Evolutionary conservation across 2,797 vertebrate genomes (phyloP).

Genomic region (Enteromius argenteus): DNA sequence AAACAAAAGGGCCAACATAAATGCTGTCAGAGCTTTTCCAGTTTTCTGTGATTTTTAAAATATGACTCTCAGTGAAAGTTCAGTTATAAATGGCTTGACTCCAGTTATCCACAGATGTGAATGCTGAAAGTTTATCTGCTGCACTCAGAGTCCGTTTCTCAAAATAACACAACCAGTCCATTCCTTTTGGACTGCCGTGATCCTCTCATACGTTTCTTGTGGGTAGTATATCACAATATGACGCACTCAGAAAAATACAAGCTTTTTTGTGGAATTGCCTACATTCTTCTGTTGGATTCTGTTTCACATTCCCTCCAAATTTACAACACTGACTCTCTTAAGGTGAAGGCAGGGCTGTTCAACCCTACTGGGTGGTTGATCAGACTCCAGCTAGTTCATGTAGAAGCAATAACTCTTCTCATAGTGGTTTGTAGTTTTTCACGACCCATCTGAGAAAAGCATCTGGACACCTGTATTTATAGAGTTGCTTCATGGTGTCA

Average conservation of each 20-base stretch:
- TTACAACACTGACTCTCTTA: background rate
- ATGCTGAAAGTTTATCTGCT: conserved; percentile 38
- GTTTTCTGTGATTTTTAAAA: background rate
- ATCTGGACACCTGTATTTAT: conserved; percentile 31
- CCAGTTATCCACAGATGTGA: conserved; percentile 16
- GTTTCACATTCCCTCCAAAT: background rate
- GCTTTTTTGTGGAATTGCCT: background rate
- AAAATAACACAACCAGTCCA: conserved; percentile 27
- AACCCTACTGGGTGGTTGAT: background rate
- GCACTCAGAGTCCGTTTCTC: background rate
- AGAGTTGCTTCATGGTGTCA: conserved; percentile 14
- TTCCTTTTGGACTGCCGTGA: background rate
- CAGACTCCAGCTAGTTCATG: background rate
- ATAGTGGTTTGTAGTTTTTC: conserved; percentile 10
- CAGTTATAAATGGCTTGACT: conserved; percentile 8
- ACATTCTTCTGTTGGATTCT: background rate
- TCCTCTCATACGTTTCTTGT: background rate
- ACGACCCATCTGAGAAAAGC: background rate
- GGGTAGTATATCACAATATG: background rate
- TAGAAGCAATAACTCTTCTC: background rate
- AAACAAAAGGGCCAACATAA: background rate
- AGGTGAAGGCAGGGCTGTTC: background rate
- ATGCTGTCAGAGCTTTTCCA: background rate
- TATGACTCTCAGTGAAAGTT: background rate
- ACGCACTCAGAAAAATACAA: background rate